These are phyloP conservation scores for Oceanites oceanicus DNA, from an alignment of 2,113 vertebrate genomes.

Conservation along the genomic window DNA sequence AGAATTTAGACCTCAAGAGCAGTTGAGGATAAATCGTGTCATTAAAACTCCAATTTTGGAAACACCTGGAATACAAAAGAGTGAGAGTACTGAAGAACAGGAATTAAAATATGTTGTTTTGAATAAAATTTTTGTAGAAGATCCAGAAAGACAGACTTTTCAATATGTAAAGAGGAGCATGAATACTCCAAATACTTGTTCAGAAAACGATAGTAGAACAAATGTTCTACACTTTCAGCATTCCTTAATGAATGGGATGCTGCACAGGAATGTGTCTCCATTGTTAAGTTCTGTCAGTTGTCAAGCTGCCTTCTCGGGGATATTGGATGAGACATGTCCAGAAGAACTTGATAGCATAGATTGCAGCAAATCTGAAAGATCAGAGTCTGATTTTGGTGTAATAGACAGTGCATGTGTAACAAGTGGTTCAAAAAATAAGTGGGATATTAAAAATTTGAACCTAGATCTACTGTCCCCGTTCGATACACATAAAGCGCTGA, in stretches of 20 bases:
- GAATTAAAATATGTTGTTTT: background rate
- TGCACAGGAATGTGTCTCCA: background rate
- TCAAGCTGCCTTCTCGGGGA: background rate
- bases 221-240: background rate
- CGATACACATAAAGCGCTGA: background rate
- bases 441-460: background rate
- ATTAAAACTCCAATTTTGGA: background rate
- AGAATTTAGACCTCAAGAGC: background rate
- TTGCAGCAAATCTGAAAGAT: background rate
- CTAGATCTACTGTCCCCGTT: background rate
- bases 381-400: background rate
- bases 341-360: constrained; percentile 15
- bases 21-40: background rate
- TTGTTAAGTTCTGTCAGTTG: background rate
- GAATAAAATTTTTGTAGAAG: background rate
- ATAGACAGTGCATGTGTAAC: background rate
- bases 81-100: background rate
- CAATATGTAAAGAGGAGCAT: background rate
- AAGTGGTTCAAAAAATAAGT: background rate
- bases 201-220: background rate
- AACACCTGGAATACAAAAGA: background rate
- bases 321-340: constrained; percentile 70
- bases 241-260: background rate
- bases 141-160: background rate
- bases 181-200: background rate